Conservation (phyloP, 2,797 vertebrate genomes). For the Lepidocolaptes lacrymiger region DNA sequence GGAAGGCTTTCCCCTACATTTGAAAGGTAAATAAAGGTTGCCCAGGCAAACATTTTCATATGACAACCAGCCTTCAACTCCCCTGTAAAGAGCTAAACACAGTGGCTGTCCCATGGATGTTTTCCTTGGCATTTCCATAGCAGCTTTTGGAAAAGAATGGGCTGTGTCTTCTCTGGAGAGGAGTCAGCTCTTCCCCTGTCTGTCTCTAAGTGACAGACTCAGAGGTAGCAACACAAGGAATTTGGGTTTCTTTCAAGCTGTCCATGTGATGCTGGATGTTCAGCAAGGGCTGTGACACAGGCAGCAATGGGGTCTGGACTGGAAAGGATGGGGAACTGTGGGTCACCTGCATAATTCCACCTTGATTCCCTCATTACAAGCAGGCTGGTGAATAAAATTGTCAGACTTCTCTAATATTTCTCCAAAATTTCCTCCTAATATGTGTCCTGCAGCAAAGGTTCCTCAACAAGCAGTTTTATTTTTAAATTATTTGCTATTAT, state of each 20-base stretch:
- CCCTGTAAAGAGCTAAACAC: not conserved
- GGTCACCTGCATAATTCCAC: not conserved
- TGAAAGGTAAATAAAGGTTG: not conserved
- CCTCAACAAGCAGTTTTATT: not conserved
- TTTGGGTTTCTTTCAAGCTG: not conserved
- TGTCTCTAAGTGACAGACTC: not conserved
- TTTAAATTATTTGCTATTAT: not conserved
- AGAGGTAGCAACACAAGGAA: not conserved
- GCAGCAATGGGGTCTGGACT: not conserved
- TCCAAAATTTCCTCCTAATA: not conserved
- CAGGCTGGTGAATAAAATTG: not conserved
- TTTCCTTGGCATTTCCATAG: not conserved
- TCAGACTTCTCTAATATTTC: not conserved
- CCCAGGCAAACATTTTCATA: not conserved
- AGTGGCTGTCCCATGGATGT: not conserved
- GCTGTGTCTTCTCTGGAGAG: not conserved
- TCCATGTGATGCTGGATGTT: not conserved
- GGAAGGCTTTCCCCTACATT: not conserved
- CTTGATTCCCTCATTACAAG: not conserved
- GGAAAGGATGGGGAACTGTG: not conserved
- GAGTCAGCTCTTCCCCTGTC: not conserved
- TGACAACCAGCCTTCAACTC: not conserved
- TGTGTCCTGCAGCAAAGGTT: not conserved
- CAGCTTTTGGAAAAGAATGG: not conserved
- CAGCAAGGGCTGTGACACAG: not conserved